Base-by-base conservation (phyloP, 1,140 invertebrate genomes). In the Physella acuta region DNA sequence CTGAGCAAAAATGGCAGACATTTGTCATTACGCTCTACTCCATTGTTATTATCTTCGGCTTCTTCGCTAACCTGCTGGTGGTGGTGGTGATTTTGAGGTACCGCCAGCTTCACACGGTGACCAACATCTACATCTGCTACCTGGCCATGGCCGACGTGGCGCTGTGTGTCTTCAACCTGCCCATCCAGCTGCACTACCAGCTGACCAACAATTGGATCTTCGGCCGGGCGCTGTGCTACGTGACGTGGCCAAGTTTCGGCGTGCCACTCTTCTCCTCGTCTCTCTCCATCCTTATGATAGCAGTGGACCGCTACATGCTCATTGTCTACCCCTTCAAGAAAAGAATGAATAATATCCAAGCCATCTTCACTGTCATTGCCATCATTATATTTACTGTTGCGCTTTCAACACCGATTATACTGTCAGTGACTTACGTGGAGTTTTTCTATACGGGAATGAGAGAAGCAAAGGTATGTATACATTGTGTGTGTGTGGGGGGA, bases 61-160 rank as follows among this genome's bases (percentile, higher is more conserved):
- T 82, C 65, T 55, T 83, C 2, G 96, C 95, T 2, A 99, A 99
- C 84, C 89, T 92, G 0, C 85, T 98, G 16, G 95, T 99, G 33
- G 77, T 85, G 11, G 79, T 92, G 82, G 94, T 97, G 1, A 94
- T 99, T 0, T 88, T 92, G 0, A 88, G 92, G 20, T 97, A 96
- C 82, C 89, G 90, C 31, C 90, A 92, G 37, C 97, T 99, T 93
- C 94, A 96, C 81, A 97, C 94, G 0, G 96, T 98, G 0, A 99
- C 97, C 34, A 99, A 99, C 85, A 90, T 97, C 56, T 99, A 99
- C 85, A 99, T 99, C 76, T 92, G 93, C 24, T 98, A 97, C 82
- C 86, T 99, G 60, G 96, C 96, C 0, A 84, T 98, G 30, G 95
- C 94, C n/a, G 97, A 99, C 82, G 93, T 99, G 61, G 82, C 98